phyloP scores from a whole-genome alignment of 2,797 vertebrate genomes.

The Labeo calbasu region DNA sequence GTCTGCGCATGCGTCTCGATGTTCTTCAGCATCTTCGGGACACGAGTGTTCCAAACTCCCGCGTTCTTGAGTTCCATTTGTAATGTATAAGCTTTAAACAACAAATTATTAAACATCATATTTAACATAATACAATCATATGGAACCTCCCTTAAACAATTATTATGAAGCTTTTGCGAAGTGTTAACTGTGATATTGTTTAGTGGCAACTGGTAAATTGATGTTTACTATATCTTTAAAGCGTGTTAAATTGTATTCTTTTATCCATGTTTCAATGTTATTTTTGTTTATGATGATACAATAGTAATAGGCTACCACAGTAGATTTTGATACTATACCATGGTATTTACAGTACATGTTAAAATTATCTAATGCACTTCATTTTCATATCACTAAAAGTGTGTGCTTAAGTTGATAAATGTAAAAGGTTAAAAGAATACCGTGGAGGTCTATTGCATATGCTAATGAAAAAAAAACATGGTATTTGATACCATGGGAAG shows the following conservation, averaged over 20 bases:
- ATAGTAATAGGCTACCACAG: neutral
- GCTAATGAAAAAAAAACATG: neutral
- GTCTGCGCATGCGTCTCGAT: conserved; percentile 5
- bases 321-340: neutral
- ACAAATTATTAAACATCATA: too few relatives aligned
- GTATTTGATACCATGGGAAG: neutral
- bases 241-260: neutral
- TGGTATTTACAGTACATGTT: neutral
- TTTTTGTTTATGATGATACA: neutral
- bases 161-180: too few relatives aligned
- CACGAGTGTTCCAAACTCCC: neutral
- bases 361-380: neutral
- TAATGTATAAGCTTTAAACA: too few relatives aligned
- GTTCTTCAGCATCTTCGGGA: neutral
- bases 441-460: too few relatives aligned
- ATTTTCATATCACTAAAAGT: neutral
- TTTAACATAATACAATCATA: neutral
- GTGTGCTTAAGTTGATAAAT: neutral
- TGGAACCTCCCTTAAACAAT: too few relatives aligned
- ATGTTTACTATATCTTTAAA: neutral
- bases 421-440: neutral
- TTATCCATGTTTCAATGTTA: too few relatives aligned
- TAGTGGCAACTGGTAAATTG: neutral
- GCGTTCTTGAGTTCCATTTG: neutral
- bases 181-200: neutral